Conservation (phyloP, 2,888 invertebrate species). For the Sympetrum striolatum region DNA sequence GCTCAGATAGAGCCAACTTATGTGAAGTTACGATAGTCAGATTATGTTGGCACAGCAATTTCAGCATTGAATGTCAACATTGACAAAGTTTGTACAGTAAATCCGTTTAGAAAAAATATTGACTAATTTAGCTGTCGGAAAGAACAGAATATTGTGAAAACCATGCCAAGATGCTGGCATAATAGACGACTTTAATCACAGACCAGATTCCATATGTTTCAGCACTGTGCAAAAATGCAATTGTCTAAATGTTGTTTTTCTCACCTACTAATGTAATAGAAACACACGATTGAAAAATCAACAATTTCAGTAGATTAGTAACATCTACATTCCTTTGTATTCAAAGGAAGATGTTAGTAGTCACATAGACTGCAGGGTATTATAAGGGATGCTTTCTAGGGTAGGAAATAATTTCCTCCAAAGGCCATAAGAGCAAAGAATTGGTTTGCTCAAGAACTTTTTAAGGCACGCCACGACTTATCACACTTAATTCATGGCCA, state of each 20-base stretch:
- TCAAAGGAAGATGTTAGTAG: not conserved
- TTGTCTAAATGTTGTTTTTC: not conserved
- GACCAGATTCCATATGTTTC: not conserved
- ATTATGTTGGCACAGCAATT: not conserved
- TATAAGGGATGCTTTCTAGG: not conserved
- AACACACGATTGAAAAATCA: not conserved
- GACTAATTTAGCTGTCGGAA: not conserved
- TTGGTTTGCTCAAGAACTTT: not conserved
- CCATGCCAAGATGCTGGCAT: not conserved
- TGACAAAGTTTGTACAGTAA: not conserved
- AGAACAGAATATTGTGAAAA: not conserved
- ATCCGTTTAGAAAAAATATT: conserved; percentile 10
- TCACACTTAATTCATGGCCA: not conserved
- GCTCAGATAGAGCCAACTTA: not conserved
- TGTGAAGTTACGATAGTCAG: not conserved
- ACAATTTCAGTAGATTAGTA: not conserved
- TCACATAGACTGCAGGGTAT: not conserved
- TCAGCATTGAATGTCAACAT: not conserved
- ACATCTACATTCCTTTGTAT: not conserved
- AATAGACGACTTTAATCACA: not conserved
- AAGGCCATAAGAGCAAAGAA: not conserved
- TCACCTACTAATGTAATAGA: not conserved
- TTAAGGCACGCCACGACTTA: conserved; percentile 14
- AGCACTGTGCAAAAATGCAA: not conserved
- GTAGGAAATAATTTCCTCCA: not conserved